Conservation (phyloP, 2,888 invertebrate species). For the Plusia festucae region DNA sequence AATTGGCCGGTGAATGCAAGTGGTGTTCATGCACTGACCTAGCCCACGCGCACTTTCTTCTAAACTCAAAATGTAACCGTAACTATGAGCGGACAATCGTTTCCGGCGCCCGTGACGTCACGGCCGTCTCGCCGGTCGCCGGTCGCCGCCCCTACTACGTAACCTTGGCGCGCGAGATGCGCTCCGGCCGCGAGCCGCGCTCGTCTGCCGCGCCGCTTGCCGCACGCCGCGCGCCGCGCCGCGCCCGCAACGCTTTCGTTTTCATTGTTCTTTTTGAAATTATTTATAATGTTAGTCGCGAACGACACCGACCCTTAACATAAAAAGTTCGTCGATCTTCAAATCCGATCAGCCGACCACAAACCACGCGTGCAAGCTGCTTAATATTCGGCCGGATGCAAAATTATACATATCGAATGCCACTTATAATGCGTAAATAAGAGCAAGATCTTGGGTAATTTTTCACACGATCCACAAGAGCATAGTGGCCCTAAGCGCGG, state of each 20-base stretch:
- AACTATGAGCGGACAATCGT: slow-evolving; percentile 87
- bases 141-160: slow-evolving; percentile 85
- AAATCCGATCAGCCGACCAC: slow-evolving; percentile 52
- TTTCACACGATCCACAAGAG: slow-evolving; percentile 87
- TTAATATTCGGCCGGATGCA: slow-evolving; percentile 79
- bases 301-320: slow-evolving; percentile 49
- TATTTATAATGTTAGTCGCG: slow-evolving; percentile 62
- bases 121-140: slow-evolving; percentile 83
- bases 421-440: slow-evolving; percentile 84
- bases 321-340: slow-evolving; percentile 57
- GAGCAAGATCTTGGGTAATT: slow-evolving; percentile 85
- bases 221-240: slow-evolving; percentile 25
- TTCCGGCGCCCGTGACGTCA: slow-evolving; percentile 89
- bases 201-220: slow-evolving; percentile 51
- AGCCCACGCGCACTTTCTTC: slow-evolving; percentile 86
- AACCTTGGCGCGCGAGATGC: slow-evolving; percentile 76
- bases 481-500: slow-evolving; percentile 88
- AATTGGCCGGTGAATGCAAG: slow-evolving; percentile 20
- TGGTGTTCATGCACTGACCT: slow-evolving; percentile 78
- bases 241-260: slow-evolving; percentile 74
- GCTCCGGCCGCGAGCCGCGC: slow-evolving; percentile 50
- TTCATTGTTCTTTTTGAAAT: slow-evolving; percentile 76
- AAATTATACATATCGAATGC: slow-evolving; percentile 85
- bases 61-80: slow-evolving; percentile 88
- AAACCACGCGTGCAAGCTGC: slow-evolving; percentile 63